Conservation (phyloP, 2,797 vertebrate species). For the Coregonus suidteri region DNA sequence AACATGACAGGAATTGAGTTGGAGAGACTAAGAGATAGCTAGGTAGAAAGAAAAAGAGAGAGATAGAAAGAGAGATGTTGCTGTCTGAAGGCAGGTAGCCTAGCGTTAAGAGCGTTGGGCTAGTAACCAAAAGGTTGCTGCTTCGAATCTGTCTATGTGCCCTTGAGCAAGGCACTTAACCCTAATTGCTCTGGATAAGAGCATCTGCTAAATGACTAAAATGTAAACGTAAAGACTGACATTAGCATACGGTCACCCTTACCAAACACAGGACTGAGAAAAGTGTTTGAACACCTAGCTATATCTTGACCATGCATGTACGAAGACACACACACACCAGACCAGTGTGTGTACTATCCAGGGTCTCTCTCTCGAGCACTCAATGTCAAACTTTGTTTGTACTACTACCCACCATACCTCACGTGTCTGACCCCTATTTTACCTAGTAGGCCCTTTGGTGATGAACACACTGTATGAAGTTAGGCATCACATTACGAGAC, state of each 20-base stretch:
- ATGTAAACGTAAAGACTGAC: neutral
- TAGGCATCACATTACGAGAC: neutral
- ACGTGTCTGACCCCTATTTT: neutral
- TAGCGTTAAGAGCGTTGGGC: no score
- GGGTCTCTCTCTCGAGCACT: neutral
- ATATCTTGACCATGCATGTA: neutral
- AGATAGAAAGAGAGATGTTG: neutral
- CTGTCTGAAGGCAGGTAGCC: no score
- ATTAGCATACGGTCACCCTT: neutral
- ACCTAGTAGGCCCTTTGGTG: neutral
- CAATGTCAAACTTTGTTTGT: neutral
- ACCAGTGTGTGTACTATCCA: neutral
- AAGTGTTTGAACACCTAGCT: neutral
- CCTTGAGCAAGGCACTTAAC: no score
- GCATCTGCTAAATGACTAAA: no score
- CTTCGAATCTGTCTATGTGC: no score
- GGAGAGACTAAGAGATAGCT: neutral
- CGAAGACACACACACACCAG: neutral
- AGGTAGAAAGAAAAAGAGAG: neutral
- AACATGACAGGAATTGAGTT: neutral
- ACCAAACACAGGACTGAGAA: constrained; percentile 14
- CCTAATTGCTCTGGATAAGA: no score
- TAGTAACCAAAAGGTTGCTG: no score
- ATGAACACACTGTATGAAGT: neutral
- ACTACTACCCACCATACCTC: neutral